Conservation (phyloP, 1,140 invertebrate species). For the Oedothorax gibbosus region DNA sequence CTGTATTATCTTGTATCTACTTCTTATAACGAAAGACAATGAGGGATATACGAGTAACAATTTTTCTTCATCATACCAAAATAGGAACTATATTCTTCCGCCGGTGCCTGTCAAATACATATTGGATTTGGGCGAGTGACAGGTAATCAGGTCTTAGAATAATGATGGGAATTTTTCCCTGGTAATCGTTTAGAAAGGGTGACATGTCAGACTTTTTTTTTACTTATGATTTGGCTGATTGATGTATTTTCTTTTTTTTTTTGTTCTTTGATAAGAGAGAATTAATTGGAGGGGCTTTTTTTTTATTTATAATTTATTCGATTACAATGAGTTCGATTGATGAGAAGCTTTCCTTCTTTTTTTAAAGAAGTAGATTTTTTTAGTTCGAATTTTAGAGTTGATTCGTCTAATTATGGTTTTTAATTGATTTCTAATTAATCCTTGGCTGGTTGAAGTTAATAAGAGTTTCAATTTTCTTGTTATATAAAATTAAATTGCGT, state of each 20-base stretch:
- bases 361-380: too few relatives aligned
- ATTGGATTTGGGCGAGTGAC: constrained; percentile 54
- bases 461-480: too few relatives aligned
- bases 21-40: too few relatives aligned
- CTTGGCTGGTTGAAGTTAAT: too few relatives aligned
- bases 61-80: neutral
- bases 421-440: too few relatives aligned
- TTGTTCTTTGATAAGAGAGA: neutral
- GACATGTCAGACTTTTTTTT: constrained; percentile 13
- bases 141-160: constrained; percentile 56
- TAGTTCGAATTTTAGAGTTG: too few relatives aligned
- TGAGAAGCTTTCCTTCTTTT: neutral
- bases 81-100: constrained; percentile 30
- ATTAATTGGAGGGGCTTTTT: too few relatives aligned
- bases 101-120: constrained; percentile 33
- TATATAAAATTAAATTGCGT: too few relatives aligned
- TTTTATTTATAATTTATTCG: too few relatives aligned
- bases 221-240: constrained; percentile 23
- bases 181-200: constrained; percentile 22
- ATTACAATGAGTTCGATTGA: neutral
- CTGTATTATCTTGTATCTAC: too few relatives aligned
- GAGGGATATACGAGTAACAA: too few relatives aligned
- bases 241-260: neutral
- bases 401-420: too few relatives aligned
- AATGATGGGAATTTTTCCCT: constrained; percentile 56